Conservation (phyloP, 2,797 vertebrate species). For the Poecile montanus region DNA sequence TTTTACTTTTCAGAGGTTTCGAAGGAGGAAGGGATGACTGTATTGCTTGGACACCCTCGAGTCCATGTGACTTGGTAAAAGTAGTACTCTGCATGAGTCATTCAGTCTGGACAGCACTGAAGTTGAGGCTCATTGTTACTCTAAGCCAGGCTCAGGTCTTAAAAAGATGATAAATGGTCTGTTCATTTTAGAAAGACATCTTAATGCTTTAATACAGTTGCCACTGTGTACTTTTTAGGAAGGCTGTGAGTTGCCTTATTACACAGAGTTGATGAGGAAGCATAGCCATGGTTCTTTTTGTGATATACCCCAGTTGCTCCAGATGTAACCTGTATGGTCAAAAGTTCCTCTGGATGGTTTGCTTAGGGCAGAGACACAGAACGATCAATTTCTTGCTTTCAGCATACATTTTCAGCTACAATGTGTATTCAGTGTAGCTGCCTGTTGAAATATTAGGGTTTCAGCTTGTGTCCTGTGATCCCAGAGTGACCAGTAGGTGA, state of each 20-base stretch:
- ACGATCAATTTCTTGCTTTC: neutral
- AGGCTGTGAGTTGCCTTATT: neutral
- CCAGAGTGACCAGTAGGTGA: neutral
- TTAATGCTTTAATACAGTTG: neutral
- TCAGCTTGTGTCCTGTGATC: neutral
- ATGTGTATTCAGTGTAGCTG: neutral
- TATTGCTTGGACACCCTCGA: neutral
- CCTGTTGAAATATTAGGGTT: neutral
- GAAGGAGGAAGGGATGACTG: constrained; percentile 21
- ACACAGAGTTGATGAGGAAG: neutral
- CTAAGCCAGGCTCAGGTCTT: neutral
- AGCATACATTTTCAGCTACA: neutral
- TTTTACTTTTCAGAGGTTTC: constrained; percentile 38
- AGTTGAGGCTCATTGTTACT: neutral
- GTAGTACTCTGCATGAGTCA: constrained; percentile 30
- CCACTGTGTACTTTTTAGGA: constrained; percentile 2
- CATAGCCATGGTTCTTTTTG: neutral
- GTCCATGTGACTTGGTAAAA: constrained; percentile 20
- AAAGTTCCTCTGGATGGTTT: neutral
- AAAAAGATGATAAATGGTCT: constrained; percentile 20
- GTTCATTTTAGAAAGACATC: neutral
- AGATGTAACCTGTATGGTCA: neutral
- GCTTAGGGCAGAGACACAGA: neutral
- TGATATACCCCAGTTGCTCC: neutral
- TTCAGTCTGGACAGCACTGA: neutral